Conservation (phyloP, 2,113 vertebrate genomes). For the Labeo rohita region DNA sequence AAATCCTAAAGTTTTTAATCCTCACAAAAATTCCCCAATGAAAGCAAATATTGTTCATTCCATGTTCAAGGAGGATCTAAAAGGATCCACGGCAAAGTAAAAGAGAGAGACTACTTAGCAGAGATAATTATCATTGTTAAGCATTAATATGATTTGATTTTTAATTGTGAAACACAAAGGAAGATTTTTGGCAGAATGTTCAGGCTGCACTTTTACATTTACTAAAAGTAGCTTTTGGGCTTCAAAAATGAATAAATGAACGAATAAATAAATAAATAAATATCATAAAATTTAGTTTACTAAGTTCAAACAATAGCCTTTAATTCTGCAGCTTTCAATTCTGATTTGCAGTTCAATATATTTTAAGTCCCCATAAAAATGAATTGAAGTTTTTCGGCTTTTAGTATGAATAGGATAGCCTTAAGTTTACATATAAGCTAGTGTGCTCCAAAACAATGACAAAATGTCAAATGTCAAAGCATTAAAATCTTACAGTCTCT, state of each 20-base stretch:
- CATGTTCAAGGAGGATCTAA: not conserved
- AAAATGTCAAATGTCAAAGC: too few relatives aligned
- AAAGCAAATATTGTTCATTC: slow-evolving; percentile 56
- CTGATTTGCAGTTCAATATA: not conserved
- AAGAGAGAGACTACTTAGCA: not conserved
- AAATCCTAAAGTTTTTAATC: slow-evolving; percentile 46
- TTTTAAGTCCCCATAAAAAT: not conserved
- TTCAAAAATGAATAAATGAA: too few relatives aligned
- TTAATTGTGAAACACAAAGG: not conserved
- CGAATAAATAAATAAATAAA: too few relatives aligned
- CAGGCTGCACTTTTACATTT: not conserved
- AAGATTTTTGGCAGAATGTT: not conserved
- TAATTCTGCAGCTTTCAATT: not conserved
- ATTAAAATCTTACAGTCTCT: too few relatives aligned
- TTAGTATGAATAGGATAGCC: too few relatives aligned
- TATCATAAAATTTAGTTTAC: not conserved
- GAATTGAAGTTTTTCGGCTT: too few relatives aligned
- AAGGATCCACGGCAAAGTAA: not conserved
- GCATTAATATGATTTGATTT: not conserved
- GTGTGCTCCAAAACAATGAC: too few relatives aligned
- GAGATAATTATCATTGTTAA: not conserved
- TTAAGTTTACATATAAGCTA: too few relatives aligned
- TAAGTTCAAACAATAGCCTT: not conserved
- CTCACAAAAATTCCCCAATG: slow-evolving; percentile 52
- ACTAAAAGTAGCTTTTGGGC: too few relatives aligned